phyloP scores from a whole-genome alignment of 2,888 invertebrate genomes.

The Dolichopus griseipennis region DNA sequence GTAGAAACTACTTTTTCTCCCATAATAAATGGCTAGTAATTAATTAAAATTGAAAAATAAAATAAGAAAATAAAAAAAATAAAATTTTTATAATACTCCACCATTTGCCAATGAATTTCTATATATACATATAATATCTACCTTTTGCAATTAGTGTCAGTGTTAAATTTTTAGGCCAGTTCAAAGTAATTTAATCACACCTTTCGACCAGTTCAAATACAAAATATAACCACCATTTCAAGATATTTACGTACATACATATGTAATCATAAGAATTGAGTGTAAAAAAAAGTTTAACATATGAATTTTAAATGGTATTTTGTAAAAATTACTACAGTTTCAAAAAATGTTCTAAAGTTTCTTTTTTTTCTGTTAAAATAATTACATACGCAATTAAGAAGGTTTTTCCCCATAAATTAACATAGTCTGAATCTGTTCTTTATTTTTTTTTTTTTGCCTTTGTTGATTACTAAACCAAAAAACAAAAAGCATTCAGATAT shows the following conservation, averaged over 20 bases:
- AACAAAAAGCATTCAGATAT: neutral
- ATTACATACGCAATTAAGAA: neutral
- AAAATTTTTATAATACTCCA: constrained; percentile 7
- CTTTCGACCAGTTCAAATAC: neutral
- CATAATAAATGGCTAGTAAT: neutral
- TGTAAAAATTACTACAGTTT: neutral
- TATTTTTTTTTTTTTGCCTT: neutral
- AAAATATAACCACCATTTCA: neutral
- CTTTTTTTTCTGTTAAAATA: neutral
- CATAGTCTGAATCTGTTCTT: neutral
- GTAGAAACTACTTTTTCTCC: constrained; percentile 10
- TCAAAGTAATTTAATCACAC: neutral
- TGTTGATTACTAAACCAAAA: neutral
- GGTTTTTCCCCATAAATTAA: neutral
- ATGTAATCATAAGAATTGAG: no score
- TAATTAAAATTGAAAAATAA: neutral
- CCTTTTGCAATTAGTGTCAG: neutral
- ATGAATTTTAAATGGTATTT: neutral
- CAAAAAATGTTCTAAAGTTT: neutral
- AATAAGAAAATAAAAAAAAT: no score
- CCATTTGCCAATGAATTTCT: neutral
- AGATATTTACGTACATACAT: neutral
- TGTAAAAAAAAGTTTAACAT: no score
- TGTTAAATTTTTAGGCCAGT: neutral
- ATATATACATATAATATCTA: no score